Percentiles rank a stretch among this genome's conserved stretches.
Conservation (phyloP, 2,888 invertebrate species). For the Drosophila nr. perissopoda region DNA sequence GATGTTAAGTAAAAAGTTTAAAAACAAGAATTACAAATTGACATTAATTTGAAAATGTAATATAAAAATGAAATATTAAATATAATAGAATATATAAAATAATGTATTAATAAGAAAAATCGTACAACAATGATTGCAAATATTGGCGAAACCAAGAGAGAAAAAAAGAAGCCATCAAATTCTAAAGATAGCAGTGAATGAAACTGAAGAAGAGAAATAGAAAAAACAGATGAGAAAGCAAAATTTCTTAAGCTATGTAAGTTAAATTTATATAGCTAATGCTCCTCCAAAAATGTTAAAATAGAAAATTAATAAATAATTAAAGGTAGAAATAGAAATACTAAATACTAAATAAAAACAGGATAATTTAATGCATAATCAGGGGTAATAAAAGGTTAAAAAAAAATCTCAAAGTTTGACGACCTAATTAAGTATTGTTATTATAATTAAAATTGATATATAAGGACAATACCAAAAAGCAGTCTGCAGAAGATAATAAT, state of each 20-base stretch:
- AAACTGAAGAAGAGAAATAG: neutral
- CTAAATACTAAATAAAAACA: neutral
- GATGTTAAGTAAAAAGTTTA: neutral
- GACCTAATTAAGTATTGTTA: neutral
- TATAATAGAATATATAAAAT: neutral
- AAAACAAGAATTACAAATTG: neutral
- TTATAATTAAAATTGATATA: neutral
- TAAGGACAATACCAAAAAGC: neutral
- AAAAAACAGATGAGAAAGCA: neutral
- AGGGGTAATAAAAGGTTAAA: neutral
- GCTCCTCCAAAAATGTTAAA: neutral
- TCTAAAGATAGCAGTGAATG: neutral
- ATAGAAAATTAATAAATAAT: too few species aligned
- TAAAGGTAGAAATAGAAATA: neutral
- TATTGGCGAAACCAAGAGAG: neutral
- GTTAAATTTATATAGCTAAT: neutral
- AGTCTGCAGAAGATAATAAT: neutral
- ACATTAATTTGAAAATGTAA: neutral
- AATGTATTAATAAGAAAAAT: neutral
- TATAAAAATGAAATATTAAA: neutral
- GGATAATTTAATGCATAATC: neutral
- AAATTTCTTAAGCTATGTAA: neutral
- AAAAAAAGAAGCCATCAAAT: neutral
- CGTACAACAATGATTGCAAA: neutral
- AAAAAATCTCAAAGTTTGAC: neutral